phyloP scores from a whole-genome alignment of 2,797 vertebrate species.

The Eremophila alpestris region DNA sequence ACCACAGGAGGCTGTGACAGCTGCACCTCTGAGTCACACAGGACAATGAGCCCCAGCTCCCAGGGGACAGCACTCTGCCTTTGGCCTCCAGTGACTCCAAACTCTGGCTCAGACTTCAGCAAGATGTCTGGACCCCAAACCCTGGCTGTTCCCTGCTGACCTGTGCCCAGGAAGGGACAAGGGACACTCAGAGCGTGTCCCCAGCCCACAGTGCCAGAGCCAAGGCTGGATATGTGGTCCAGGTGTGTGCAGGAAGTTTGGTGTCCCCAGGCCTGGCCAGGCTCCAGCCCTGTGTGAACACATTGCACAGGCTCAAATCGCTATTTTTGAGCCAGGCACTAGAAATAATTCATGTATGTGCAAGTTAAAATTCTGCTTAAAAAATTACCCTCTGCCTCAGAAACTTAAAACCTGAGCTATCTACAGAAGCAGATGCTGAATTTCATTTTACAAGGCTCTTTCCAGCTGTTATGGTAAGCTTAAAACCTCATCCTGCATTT shows the following conservation, averaged over 20 bases:
- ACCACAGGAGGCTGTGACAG: constrained; percentile 12
- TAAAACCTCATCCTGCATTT: background rate
- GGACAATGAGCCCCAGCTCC: background rate
- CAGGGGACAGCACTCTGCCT: background rate
- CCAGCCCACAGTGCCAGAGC: background rate
- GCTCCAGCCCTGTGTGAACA: background rate
- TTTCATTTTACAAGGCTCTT: background rate
- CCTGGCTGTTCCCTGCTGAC: background rate
- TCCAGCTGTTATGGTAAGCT: background rate
- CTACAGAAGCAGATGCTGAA: background rate
- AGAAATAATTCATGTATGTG: constrained; percentile 51
- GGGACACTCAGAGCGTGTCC: accelerated
- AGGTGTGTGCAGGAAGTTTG: background rate
- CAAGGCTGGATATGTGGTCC: accelerated
- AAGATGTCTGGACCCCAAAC: background rate
- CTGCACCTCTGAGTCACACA: background rate
- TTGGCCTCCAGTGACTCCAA: background rate
- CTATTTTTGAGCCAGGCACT: constrained; percentile 41
- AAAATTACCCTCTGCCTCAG: background rate
- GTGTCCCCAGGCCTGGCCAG: background rate
- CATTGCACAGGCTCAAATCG: background rate
- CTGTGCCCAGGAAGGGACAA: background rate
- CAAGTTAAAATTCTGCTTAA: constrained; percentile 23
- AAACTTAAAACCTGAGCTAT: background rate
- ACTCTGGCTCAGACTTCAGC: accelerated